phyloP scores from a whole-genome alignment of 2,888 invertebrate genomes.

The Prosopocoilus inquinatus region DNA sequence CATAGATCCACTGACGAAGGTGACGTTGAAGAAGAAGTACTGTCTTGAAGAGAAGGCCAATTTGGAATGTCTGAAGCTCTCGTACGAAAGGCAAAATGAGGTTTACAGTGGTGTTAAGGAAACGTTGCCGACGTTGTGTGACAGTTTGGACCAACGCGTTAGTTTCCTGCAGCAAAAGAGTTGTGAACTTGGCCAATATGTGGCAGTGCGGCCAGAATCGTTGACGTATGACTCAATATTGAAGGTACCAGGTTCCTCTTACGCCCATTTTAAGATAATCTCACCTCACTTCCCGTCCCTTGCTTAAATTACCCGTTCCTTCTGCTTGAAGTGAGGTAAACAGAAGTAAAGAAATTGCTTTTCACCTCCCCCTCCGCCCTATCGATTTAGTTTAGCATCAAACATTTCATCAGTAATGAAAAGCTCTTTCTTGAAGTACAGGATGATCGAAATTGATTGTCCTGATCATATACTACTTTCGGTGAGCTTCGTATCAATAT shows the following conservation, averaged over 20 bases:
- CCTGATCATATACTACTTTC: no score
- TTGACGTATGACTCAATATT: conserved; percentile 55
- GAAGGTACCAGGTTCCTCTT: conserved; percentile 56
- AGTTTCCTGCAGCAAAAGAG: conserved; percentile 44
- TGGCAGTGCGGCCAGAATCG: conserved; percentile 57
- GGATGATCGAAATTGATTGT: no score
- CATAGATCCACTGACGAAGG: conserved; percentile 83
- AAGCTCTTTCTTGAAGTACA: conserved; percentile 3
- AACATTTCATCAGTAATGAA: neutral
- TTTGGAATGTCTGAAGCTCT: conserved; percentile 56
- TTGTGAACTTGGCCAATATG: conserved; percentile 52
- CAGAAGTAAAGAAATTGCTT: neutral
- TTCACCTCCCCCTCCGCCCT: neutral
- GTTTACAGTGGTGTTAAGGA: conserved; percentile 46
- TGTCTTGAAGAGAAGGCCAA: conserved; percentile 66
- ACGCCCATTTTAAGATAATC: neutral
- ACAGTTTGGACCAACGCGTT: conserved; percentile 49
- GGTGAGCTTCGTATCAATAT: no score
- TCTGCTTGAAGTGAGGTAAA: no score
- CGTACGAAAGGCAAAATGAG: conserved; percentile 57
- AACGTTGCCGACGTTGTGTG: conserved; percentile 53
- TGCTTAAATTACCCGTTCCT: no score
- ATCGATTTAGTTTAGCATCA: neutral
- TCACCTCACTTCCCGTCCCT: no score
- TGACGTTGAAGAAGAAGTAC: conserved; percentile 69